These are phyloP conservation scores for Phalloptychus januarius DNA, from an alignment of 2,797 vertebrate species.

Conservation along the genomic window DNA sequence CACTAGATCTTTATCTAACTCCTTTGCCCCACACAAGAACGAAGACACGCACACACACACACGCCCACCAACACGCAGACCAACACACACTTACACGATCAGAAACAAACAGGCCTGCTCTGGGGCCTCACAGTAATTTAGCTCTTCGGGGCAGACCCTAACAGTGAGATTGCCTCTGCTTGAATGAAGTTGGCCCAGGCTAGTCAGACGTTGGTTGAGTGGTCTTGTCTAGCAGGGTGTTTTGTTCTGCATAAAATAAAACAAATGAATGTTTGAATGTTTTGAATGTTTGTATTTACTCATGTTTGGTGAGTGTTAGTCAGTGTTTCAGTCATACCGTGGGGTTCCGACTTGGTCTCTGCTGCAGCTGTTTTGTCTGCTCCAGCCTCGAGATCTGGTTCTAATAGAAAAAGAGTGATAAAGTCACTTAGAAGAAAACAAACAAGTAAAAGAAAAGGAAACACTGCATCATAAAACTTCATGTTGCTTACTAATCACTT, in stretches of 20 bases:
- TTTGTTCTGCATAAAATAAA: slow-evolving; percentile 66
- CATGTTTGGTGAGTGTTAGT: slow-evolving; percentile 4
- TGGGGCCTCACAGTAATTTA: slow-evolving; percentile 72
- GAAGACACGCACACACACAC: background rate
- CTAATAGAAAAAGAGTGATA: slow-evolving; percentile 33
- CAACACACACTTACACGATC: slow-evolving; percentile 31
- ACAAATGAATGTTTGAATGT: slow-evolving; percentile 7
- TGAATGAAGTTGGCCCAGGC: slow-evolving; percentile 61
- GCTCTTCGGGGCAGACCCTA: slow-evolving; percentile 57
- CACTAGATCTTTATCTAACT: slow-evolving; percentile 42
- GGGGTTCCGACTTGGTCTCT: slow-evolving; percentile 75
- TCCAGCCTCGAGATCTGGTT: slow-evolving; percentile 72
- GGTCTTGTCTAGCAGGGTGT: slow-evolving; percentile 72
- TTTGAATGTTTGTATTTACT: background rate
- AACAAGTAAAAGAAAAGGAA: background rate
- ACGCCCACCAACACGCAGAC: too few species aligned
- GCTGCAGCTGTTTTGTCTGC: slow-evolving; percentile 70
- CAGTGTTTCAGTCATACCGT: slow-evolving; percentile 65
- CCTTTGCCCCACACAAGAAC: slow-evolving; percentile 16
- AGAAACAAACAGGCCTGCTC: slow-evolving; percentile 56
- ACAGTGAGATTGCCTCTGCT: slow-evolving; percentile 72
- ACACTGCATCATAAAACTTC: slow-evolving; percentile 13
- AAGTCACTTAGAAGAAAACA: slow-evolving; percentile 20
- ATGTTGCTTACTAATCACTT: slow-evolving; percentile 16
- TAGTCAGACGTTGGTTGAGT: slow-evolving; percentile 47